These are phyloP conservation scores for Lacanobia oleracea DNA, from an alignment of 2,888 invertebrate genomes.

Conservation along the genomic window DNA sequence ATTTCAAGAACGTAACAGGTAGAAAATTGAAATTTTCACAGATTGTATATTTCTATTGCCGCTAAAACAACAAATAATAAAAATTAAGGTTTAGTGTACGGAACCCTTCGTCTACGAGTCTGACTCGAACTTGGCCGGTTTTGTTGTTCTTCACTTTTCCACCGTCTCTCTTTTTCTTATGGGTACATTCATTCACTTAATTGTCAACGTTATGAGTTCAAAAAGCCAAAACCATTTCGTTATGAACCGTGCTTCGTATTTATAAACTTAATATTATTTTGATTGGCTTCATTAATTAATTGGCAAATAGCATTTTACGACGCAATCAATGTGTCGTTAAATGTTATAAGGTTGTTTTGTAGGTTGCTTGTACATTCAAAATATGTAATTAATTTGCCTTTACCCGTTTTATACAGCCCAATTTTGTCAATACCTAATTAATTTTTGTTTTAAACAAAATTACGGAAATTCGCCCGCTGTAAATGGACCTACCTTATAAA, in stretches of 20 bases:
- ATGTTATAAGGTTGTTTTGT: conserved; percentile 23
- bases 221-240: conserved; percentile 10
- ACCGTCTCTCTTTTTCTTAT: too few species aligned
- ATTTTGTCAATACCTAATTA: conserved; percentile 4
- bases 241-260: background rate
- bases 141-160: background rate
- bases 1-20: too few species aligned
- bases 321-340: conserved; percentile 29
- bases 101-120: too few species aligned
- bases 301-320: conserved; percentile 42
- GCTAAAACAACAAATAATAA: too few species aligned
- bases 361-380: background rate
- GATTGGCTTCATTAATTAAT: conserved; percentile 41
- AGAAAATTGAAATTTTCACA: too few species aligned
- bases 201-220: background rate
- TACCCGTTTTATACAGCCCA: background rate
- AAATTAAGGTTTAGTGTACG: too few species aligned
- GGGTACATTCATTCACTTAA: background rate
- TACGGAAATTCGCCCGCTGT: background rate
- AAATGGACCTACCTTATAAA: background rate
- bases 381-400: conserved; percentile 31
- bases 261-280: conserved; percentile 42
- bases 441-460: conserved; percentile 6
- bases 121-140: background rate
- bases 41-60: too few species aligned